Evolutionary conservation across 1,140 invertebrate genomes (phyloP).

Genomic region (Papilio helenus): DNA sequence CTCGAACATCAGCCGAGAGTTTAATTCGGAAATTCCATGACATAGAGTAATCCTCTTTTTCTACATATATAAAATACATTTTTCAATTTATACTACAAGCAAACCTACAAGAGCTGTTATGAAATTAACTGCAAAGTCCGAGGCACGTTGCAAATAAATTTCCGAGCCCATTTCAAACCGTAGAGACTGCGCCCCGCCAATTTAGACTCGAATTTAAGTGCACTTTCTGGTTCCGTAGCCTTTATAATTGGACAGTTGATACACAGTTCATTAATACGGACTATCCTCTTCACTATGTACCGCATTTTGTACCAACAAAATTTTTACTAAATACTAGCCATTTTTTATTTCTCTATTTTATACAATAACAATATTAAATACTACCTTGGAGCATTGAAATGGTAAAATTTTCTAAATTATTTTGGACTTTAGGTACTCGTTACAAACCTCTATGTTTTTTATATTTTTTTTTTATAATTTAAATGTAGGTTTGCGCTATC

Average conservation of each 20-base stretch:
- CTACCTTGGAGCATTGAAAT: neutral
- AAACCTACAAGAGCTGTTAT: neutral
- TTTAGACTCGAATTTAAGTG: constrained; percentile 26
- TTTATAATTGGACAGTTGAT: constrained; percentile 32
- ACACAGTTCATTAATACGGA: constrained; percentile 13
- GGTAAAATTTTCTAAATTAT: too few relatives aligned
- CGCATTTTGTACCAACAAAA: neutral
- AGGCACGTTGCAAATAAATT: constrained; percentile 5
- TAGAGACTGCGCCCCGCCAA: neutral
- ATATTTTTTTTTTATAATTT: too few relatives aligned
- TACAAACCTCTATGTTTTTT: too few relatives aligned
- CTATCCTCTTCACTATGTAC: neutral
- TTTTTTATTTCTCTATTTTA: neutral
- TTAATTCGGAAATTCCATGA: too few relatives aligned
- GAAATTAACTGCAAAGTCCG: constrained; percentile 8
- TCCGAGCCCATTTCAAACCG: neutral
- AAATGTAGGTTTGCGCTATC: too few relatives aligned
- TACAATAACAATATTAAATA: neutral
- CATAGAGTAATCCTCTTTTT: too few relatives aligned
- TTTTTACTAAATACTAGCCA: neutral
- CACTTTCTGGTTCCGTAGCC: constrained; percentile 5
- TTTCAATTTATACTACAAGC: neutral
- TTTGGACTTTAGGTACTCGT: neutral
- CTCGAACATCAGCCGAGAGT: neutral
- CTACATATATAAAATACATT: neutral